Evolutionary conservation across 2,888 invertebrate species (phyloP).

Genomic region (Drosophila siamana): DNA sequence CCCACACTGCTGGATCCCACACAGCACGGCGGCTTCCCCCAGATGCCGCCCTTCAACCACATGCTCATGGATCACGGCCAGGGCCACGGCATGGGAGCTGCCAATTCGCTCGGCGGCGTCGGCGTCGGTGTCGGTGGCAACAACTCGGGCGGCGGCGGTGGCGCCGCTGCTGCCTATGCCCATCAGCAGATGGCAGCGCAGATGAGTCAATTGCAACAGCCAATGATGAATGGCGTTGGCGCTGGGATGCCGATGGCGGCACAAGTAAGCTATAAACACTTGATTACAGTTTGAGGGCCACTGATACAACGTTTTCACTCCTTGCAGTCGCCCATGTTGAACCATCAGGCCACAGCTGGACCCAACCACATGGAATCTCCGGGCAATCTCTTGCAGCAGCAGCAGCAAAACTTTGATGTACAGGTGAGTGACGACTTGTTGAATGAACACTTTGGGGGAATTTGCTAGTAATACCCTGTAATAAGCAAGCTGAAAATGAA

Average conservation of each 20-base stretch:
- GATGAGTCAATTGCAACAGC: constrained; percentile 85
- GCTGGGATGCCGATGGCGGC: constrained; percentile 84
- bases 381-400: constrained; percentile 87
- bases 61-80: constrained; percentile 85
- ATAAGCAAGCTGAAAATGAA: too few relatives aligned
- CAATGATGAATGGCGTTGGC: constrained; percentile 85
- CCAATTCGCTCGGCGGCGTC: constrained; percentile 59
- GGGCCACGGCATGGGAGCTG: constrained; percentile 71
- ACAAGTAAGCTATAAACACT: constrained; percentile 78
- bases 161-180: constrained; percentile 81
- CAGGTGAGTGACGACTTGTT: constrained; percentile 87
- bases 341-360: constrained; percentile 82
- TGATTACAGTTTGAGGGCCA: constrained; percentile 12
- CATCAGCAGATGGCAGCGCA: constrained; percentile 85
- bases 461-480: too few relatives aligned
- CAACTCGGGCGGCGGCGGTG: constrained; percentile 56
- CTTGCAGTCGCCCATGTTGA: constrained; percentile 85
- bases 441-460: too few relatives aligned
- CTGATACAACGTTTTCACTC: constrained; percentile 1
- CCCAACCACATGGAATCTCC: constrained; percentile 86
- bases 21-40: constrained; percentile 83
- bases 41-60: constrained; percentile 86
- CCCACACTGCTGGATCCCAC: constrained; percentile 84
- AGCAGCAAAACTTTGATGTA: constrained; percentile 92
- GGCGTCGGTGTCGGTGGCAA: constrained; percentile 64